Percentiles rank a stretch among this genome's conserved stretches.
Conservation (phyloP, 2,113 vertebrate genomes). For the Corythoichthys intestinalis region DNA sequence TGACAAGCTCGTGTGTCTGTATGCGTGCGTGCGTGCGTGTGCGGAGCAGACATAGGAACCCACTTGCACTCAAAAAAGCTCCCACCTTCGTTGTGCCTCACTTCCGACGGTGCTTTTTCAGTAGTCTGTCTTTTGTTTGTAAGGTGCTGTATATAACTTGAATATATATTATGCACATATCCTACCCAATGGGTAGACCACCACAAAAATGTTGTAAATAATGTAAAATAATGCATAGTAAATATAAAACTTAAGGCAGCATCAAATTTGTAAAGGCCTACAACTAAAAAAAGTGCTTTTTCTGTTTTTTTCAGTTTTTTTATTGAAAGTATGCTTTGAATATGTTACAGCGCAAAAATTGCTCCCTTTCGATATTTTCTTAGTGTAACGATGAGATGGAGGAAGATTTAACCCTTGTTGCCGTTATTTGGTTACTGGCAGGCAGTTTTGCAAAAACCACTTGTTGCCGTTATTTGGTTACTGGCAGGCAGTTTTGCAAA, state of each 20-base stretch:
- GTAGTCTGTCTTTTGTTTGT: conserved; percentile 84
- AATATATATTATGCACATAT: conserved; percentile 98
- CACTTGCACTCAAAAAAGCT: conserved; percentile 80
- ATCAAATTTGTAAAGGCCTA: conserved; percentile 89
- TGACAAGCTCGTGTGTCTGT: conserved; percentile 9
- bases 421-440: conserved; percentile 23
- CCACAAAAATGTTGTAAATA: conserved; percentile 85
- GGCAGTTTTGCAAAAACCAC: conserved; percentile 21
- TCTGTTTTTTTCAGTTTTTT: conserved; percentile 59
- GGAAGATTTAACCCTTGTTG: conserved; percentile 53
- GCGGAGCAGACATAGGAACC: conserved; percentile 77
- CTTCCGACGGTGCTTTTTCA: conserved; percentile 92
- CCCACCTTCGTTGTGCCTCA: conserved; percentile 91
- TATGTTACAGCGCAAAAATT: conserved; percentile 76
- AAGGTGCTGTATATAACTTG: conserved; percentile 96
- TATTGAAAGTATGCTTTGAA: conserved; percentile 80
- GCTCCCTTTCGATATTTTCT: conserved; percentile 89
- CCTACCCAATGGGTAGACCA: conserved; percentile 98
- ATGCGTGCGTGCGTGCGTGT: conserved; percentile 18
- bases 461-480: conserved; percentile 21
- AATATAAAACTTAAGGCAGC: conserved; percentile 85
- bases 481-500: conserved; percentile 18
- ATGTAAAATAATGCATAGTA: conserved; percentile 94
- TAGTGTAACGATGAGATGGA: conserved; percentile 72
- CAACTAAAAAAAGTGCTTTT: conserved; percentile 75